Evolutionary conservation across 2,113 vertebrate genomes (phyloP).

Genomic region (Burhinus oedicnemus): DNA sequence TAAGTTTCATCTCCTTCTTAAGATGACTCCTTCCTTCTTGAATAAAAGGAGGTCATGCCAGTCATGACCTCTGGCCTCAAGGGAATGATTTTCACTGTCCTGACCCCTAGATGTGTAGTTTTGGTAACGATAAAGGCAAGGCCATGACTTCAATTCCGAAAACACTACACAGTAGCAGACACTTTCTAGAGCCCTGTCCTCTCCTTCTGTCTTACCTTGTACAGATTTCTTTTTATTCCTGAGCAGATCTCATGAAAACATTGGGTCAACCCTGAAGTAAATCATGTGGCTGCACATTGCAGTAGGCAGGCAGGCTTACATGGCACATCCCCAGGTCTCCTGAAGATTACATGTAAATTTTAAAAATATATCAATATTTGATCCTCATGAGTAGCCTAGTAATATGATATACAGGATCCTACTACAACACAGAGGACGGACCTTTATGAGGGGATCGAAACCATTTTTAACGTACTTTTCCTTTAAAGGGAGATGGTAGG

Average conservation of each 20-base stretch:
- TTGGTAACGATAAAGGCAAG: background rate
- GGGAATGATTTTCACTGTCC: background rate
- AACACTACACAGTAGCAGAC: background rate
- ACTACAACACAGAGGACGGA: background rate
- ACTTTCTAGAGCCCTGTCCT: background rate
- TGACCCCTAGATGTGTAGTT: background rate
- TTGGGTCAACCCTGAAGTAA: background rate
- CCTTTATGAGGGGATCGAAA: fast-evolving
- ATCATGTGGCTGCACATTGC: background rate
- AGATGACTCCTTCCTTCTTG: background rate
- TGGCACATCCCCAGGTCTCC: background rate
- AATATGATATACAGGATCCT: background rate
- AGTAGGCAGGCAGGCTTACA: background rate
- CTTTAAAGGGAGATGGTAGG: background rate
- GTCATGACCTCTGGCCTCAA: background rate
- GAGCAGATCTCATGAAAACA: background rate
- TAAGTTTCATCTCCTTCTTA: background rate
- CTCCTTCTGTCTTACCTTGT: background rate
- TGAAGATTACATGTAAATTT: background rate
- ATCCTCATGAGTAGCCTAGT: background rate
- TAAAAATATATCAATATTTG: background rate
- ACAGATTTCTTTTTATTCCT: background rate
- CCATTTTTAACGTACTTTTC: background rate
- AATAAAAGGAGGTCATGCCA: background rate
- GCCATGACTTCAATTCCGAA: background rate